Conservation (phyloP, 2,888 invertebrate species). For the Vesta saturnalis region DNA sequence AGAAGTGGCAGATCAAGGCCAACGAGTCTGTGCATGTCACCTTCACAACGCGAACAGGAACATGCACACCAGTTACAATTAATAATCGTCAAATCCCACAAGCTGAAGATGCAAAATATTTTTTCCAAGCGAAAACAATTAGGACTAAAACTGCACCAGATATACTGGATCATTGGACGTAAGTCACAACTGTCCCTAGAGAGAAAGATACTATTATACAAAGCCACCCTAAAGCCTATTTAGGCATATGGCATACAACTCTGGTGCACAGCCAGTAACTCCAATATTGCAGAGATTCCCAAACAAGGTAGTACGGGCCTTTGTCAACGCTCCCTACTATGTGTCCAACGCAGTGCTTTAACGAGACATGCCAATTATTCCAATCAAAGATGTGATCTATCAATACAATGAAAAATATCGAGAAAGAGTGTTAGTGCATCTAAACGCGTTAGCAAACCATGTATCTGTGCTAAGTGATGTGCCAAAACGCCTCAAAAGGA, state of each 20-base stretch:
- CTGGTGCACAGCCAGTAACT: neutral
- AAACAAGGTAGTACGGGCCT: neutral
- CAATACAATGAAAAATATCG: neutral
- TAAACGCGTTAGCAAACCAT: neutral
- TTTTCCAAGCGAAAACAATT: no score
- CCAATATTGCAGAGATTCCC: neutral
- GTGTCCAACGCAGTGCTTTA: neutral
- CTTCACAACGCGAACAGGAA: conserved; percentile 9
- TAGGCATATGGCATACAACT: neutral
- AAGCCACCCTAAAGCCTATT: neutral
- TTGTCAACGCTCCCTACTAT: neutral
- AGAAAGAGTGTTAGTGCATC: neutral
- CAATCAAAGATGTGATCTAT: neutral
- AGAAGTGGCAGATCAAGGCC: neutral
- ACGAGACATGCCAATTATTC: neutral
- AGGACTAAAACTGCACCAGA: neutral
- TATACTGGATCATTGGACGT: neutral
- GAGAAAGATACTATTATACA: neutral
- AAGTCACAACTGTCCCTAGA: no score
- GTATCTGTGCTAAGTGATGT: neutral
- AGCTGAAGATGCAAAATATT: conserved; percentile 11
- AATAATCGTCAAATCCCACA: neutral
- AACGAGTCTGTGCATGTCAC: conserved; percentile 6
- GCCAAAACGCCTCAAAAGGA: neutral
- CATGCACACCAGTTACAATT: neutral